Conservation (phyloP, 92 coral and sea anemone genomes). For the Nematostella vectensis region DNA sequence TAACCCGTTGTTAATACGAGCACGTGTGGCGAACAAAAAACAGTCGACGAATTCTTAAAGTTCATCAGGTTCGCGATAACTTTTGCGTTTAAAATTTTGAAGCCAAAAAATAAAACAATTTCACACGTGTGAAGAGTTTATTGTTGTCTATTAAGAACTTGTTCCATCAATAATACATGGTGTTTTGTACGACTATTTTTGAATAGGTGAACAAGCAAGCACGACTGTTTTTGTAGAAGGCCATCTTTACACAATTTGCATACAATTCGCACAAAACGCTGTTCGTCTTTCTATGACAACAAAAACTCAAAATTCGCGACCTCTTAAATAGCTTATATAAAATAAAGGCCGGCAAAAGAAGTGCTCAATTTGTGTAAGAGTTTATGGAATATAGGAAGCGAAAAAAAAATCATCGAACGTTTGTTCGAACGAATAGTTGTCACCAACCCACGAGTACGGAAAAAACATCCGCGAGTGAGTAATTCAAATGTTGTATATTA, state of each 20-base stretch:
- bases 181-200: constrained; percentile 39
- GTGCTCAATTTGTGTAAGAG: too few relatives aligned
- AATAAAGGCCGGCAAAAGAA: too few relatives aligned
- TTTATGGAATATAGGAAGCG: background rate
- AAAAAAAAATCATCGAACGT: background rate
- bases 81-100: too few relatives aligned
- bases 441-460: background rate
- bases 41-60: constrained; percentile 4
- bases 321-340: too few relatives aligned
- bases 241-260: constrained; percentile 40
- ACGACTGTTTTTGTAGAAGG: constrained; percentile 14
- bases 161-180: constrained; percentile 79
- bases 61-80: background rate
- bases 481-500: background rate
- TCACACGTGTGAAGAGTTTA: constrained; percentile 21
- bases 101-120: background rate
- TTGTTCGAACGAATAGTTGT: background rate
- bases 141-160: constrained; percentile 19
- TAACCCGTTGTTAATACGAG: constrained; percentile 8
- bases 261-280: constrained; percentile 35
- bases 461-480: background rate
- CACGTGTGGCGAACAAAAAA: constrained; percentile 25
- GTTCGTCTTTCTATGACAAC: constrained; percentile 3
- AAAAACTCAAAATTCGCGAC: constrained; percentile 1
- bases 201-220: constrained; percentile 25